Percentiles rank a stretch among this genome's conserved stretches.
Conservation (phyloP, 35 echinoderm and acorn worm species). For the Stichopus chloronotus region DNA sequence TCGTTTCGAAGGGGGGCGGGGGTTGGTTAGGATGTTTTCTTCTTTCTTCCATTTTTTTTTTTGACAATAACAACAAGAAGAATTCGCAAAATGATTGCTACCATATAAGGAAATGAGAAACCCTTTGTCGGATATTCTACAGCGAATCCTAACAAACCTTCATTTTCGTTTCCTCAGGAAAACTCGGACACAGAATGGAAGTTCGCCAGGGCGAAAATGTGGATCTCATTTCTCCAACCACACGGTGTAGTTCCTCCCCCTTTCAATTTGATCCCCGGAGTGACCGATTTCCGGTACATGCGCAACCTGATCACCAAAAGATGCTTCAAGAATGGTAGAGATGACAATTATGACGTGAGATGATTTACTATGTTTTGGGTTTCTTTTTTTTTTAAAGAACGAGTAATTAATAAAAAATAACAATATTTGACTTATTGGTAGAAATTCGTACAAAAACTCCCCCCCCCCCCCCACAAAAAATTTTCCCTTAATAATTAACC, state of each 20-base stretch:
- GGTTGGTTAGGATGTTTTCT: too few relatives aligned
- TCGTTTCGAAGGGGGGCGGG: too few relatives aligned
- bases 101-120: too few relatives aligned
- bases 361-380: neutral
- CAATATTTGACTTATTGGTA: too few relatives aligned
- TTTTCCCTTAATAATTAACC: too few relatives aligned
- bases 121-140: too few relatives aligned
- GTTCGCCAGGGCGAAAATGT: conserved; percentile 91
- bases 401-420: neutral
- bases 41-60: too few relatives aligned
- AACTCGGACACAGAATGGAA: conserved; percentile 99
- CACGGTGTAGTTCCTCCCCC: conserved; percentile 82
- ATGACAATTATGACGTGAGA: conserved; percentile 55
- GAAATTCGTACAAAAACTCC: neutral
- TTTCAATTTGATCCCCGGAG: conserved; percentile 86
- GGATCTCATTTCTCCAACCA: conserved; percentile 72
- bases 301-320: conserved; percentile 25
- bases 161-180: conserved; percentile 63
- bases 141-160: too few relatives aligned
- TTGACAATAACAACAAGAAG: too few relatives aligned
- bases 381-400: neutral
- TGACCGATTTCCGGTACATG: conserved; percentile 41
- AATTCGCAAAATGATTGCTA: too few relatives aligned
- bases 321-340: conserved; percentile 21
- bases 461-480: neutral